Conservation (phyloP, 37 sponge, comb jelly and placozoan genomes). For the Ianthella basta region DNA sequence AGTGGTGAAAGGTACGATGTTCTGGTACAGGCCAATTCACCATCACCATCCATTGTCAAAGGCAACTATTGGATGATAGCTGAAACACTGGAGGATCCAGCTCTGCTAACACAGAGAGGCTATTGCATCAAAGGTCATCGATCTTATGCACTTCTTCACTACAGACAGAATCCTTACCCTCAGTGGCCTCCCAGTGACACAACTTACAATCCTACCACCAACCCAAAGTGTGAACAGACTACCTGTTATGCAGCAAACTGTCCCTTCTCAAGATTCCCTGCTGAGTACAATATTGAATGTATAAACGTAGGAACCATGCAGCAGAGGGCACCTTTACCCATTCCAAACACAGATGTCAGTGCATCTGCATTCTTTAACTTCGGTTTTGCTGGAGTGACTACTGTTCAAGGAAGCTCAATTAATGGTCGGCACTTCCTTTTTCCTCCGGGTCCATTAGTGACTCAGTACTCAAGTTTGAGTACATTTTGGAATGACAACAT, state of each 20-base stretch:
- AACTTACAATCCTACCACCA: neutral
- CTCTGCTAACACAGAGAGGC: neutral
- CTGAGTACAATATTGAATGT: conserved; percentile 40
- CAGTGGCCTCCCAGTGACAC: neutral
- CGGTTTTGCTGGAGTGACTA: conserved; percentile 68
- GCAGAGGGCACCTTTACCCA: neutral
- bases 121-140: neutral
- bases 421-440: conserved; percentile 71
- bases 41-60: conserved; percentile 37
- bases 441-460: conserved; percentile 43
- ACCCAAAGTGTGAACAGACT: neutral
- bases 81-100: conserved; percentile 57
- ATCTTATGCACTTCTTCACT: conserved; percentile 3
- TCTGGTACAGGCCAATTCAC: conserved; percentile 37
- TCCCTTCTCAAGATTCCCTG: conserved; percentile 55
- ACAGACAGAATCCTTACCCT: neutral
- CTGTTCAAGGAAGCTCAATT: conserved; percentile 35
- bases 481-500: neutral
- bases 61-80: conserved; percentile 66
- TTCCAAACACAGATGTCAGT: neutral
- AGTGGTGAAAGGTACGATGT: conserved; percentile 85
- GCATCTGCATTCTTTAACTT: conserved; percentile 68
- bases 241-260: conserved; percentile 71
- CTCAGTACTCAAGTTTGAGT: neutral
- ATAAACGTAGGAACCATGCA: conserved; percentile 42